Evolutionary conservation across 2,888 invertebrate species (phyloP).

Genomic region (Cryptophagus acutangulus): DNA sequence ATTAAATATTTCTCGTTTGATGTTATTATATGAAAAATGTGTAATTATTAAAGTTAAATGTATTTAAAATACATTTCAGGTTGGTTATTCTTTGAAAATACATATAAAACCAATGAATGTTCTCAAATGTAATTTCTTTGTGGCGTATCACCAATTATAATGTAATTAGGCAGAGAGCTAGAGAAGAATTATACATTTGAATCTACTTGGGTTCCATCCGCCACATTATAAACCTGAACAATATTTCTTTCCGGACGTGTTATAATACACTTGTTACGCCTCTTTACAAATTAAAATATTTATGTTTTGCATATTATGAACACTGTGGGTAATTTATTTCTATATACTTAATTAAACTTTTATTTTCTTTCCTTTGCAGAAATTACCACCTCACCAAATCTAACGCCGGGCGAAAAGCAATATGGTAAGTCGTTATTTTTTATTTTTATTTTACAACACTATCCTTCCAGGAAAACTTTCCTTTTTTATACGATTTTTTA

Average conservation of each 20-base stretch:
- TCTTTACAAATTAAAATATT: constrained; percentile 44
- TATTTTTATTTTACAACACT: not conserved
- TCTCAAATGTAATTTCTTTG: no score
- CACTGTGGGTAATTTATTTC: no score
- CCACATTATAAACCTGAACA: constrained; percentile 32
- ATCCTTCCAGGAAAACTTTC: constrained; percentile 4
- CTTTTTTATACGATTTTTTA: constrained; percentile 1
- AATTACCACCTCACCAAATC: constrained; percentile 38
- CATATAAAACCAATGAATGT: no score
- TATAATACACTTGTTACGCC: constrained; percentile 44
- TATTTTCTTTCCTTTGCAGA: constrained; percentile 38
- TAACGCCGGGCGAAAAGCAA: constrained; percentile 40
- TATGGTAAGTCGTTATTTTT: constrained; percentile 41
- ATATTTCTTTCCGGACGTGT: constrained; percentile 43
- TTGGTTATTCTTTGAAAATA: no score
- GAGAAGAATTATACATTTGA: constrained; percentile 24
- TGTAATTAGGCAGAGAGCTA: no score
- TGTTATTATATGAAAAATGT: no score
- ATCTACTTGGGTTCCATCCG: constrained; percentile 17
- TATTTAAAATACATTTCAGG: no score
- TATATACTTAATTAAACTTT: not conserved
- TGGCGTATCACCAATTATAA: no score
- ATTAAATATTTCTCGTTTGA: no score
- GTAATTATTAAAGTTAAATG: no score
- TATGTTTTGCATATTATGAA: constrained; percentile 45